Evolutionary conservation across 2,797 vertebrate species (phyloP), one percentile per base, ranked within the genome.

Genomic region (Cossypha dichroa): DNA sequence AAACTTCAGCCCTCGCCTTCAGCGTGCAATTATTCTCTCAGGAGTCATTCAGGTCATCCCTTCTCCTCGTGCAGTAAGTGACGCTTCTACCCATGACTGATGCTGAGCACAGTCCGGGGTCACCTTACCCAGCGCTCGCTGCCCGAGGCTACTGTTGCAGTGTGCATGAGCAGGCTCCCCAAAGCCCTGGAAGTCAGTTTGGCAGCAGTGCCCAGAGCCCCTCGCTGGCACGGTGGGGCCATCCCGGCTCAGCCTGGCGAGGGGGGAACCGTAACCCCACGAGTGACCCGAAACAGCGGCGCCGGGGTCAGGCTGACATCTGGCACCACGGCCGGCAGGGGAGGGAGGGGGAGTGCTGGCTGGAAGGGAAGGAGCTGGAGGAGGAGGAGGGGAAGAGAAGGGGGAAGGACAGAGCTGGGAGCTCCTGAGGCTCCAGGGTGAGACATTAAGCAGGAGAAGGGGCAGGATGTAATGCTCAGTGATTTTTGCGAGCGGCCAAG

Each of bases 261-360:
- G 40, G 38, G 15, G 58, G 3, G 1, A 72, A 4, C 82, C 34
- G 0, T 67, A 25, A 88, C 82, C 93, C 10, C 10, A 11, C 2
- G 45, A 15, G 6, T 66, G 89, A 94, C 93, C 96, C 51, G 1
- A 72, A 72, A 28, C 59, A 3, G 76, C 19, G 5, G 85, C 90
- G 43, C 33, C 2, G 3, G 88, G 94, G 96, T 96, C 94, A 90
- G 83, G 52, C 88, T 41, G 95, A 96, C 94, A 96, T 95, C 94
- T 96, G 96, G 95, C 96, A 86, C 63, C 1, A 1, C 46, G 8
- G 83, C 72, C 45, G 6, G 76, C 75, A 40, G 68, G 52, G 64
- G 73, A 88, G 90, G 28, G 93, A 85, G 85, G 17, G 17, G 67
- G 85, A 64, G 9, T 1, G 5, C 68, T 54, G 94, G 15, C 85